phyloP scores from a whole-genome alignment of 1,140 invertebrate genomes.

The Trichonephila inaurata region DNA sequence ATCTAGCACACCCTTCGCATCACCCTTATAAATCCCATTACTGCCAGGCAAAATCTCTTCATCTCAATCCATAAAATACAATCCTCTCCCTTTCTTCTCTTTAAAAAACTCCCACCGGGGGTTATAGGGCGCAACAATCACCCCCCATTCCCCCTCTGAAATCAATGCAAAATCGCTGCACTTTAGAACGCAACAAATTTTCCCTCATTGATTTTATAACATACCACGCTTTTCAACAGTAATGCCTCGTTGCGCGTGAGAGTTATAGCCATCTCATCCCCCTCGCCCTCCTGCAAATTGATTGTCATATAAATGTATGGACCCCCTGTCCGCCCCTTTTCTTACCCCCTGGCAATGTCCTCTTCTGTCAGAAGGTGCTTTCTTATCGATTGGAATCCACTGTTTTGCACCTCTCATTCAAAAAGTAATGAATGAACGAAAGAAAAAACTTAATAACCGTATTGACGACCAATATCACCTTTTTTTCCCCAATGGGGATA shows the following conservation, averaged over 20 bases:
- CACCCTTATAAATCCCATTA: slow-evolving; percentile 61
- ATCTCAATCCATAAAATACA: slow-evolving; percentile 53
- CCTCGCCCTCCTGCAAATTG: slow-evolving; percentile 49
- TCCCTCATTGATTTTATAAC: slow-evolving; percentile 67
- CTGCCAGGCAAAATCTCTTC: slow-evolving; percentile 39
- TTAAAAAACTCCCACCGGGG: slow-evolving; percentile 37
- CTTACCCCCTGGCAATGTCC: not conserved
- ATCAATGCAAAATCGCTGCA: slow-evolving; percentile 67
- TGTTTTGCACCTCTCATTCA: not conserved
- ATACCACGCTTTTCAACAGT: slow-evolving; percentile 63
- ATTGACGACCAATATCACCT: no score
- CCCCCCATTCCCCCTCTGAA: not conserved
- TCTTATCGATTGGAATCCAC: slow-evolving; percentile 12
- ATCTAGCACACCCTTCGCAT: not conserved
- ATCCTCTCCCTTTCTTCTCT: not conserved
- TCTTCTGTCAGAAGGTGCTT: slow-evolving; percentile 6
- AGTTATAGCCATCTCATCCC: slow-evolving; percentile 46
- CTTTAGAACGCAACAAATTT: slow-evolving; percentile 51
- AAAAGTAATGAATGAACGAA: not conserved
- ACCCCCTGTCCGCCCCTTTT: not conserved
- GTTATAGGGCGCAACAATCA: slow-evolving; percentile 58
- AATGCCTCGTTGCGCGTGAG: slow-evolving; percentile 60
- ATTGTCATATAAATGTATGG: slow-evolving; percentile 66
- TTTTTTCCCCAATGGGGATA: no score
- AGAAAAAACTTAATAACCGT: not conserved